phyloP scores from a whole-genome alignment of 1,140 invertebrate genomes.

The Drosophila takahashii region DNA sequence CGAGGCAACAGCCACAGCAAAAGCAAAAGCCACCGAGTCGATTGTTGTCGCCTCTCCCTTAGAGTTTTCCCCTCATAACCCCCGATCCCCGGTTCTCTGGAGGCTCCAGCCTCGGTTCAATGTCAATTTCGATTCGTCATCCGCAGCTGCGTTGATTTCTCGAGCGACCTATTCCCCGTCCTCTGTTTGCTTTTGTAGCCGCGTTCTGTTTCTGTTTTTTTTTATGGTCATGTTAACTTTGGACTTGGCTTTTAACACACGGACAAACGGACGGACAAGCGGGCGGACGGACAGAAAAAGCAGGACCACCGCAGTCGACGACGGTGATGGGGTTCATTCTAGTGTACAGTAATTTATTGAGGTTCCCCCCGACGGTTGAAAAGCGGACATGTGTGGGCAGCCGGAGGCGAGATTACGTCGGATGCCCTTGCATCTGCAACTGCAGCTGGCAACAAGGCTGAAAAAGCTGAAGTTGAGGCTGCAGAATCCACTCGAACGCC shows the following conservation, averaged over 20 bases:
- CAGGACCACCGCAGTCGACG: constrained; percentile 46
- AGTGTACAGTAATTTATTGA: constrained; percentile 77
- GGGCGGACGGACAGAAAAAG: constrained; percentile 17
- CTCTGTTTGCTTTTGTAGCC: constrained; percentile 65
- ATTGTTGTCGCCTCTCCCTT: constrained; percentile 35
- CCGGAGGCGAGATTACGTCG: constrained; percentile 53
- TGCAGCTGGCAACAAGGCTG: constrained; percentile 33
- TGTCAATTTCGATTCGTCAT: constrained; percentile 84
- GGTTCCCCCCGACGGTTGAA: constrained; percentile 23
- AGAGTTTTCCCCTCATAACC: neutral
- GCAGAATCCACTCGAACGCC: constrained; percentile 49
- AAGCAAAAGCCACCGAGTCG: constrained; percentile 23
- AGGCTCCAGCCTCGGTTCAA: constrained; percentile 70
- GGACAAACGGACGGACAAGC: constrained; percentile 43
- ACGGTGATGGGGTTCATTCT: constrained; percentile 71
- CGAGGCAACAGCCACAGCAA: constrained; percentile 13
- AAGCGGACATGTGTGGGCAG: constrained; percentile 65
- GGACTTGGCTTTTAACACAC: constrained; percentile 81
- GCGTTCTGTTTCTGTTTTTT: constrained; percentile 49
- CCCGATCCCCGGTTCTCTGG: neutral
- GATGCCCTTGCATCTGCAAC: constrained; percentile 54
- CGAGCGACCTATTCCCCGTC: constrained; percentile 57
- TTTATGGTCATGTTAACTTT: constrained; percentile 82
- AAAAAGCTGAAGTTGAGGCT: constrained; percentile 10
- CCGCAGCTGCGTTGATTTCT: constrained; percentile 82